Base-by-base conservation (phyloP, 2,797 vertebrate species). In the Eutrigla gurnardus region DNA sequence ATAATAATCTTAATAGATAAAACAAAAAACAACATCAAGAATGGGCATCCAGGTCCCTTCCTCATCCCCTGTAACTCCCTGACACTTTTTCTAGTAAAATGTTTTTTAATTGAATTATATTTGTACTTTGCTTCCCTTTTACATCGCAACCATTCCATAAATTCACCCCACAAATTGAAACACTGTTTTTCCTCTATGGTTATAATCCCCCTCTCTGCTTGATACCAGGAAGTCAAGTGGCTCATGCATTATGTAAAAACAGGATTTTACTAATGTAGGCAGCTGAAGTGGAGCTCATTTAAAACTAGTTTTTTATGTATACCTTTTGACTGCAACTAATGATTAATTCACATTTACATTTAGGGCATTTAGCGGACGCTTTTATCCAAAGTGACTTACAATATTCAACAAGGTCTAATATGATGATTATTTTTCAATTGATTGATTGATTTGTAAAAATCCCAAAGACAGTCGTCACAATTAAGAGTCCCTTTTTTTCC, bases 381-480 rank as follows among this genome's bases (percentile, higher is more conserved):
- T 25, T 25, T 25, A 25, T 25, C 25, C 25, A 25, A 25, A 25
- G 25, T 25, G 25, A 25, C 25, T 25, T 25, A 1, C 25, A 25
- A 25, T 32, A 43, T 60, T 60, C 39, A 60, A 25, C 5, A 32
- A 15, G 40, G 40, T 15, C 15, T 32, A 33, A 61, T 61, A 2
- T 61, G 59, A 61, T 45, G 13, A 61, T 45, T 61, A 43, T 33
- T 60, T 59, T 59, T 25, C 6, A 43, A 13, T 60, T 43, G 39
- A 42, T 32, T 53, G 18, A 9, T 59, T 58, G n/a, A 5, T 57
- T 55, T 9, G 36, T 39, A 39, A 58, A 14, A 40, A 40, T 6
- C n/a, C 1, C 10, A 1, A 9, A 59, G 9, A 39, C 17, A 40
- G 5, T 40, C 3, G 25, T 59, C 49, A 11, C 18, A 18, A 12